Evolutionary conservation across 1,140 invertebrate species (phyloP).

Genomic region (Drosophila pseudoobscura): DNA sequence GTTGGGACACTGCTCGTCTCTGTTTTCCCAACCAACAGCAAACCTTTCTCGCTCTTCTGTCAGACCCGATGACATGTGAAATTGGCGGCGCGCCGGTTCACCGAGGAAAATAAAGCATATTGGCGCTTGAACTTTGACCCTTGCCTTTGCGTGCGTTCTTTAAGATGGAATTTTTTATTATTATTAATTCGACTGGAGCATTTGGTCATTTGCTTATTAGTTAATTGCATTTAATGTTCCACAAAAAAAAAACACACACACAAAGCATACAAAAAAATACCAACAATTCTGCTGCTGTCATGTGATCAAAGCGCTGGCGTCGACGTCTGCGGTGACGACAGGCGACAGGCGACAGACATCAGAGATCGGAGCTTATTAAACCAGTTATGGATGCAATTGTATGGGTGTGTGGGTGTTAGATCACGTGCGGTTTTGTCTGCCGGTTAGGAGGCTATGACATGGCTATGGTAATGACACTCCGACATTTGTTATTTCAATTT

Average conservation of each 20-base stretch:
- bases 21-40: too few relatives aligned
- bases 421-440: slow-evolving; percentile 64
- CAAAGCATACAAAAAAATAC: neutral
- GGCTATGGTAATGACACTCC: slow-evolving; percentile 41
- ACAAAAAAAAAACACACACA: slow-evolving; percentile 8
- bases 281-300: slow-evolving; percentile 41
- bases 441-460: slow-evolving; percentile 3
- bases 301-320: slow-evolving; percentile 49
- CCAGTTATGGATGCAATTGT: slow-evolving; percentile 62
- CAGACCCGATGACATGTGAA: slow-evolving; percentile 30
- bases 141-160: slow-evolving; percentile 45
- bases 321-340: neutral
- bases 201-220: slow-evolving; percentile 61
- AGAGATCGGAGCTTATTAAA: slow-evolving; percentile 44
- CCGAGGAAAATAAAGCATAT: slow-evolving; percentile 17
- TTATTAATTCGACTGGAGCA: slow-evolving; percentile 38
- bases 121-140: slow-evolving; percentile 67
- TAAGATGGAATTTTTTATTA: slow-evolving; percentile 40
- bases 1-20: too few relatives aligned
- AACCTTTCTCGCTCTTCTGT: slow-evolving; percentile 9
- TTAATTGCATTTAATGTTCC: slow-evolving; percentile 58
- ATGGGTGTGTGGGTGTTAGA: slow-evolving; percentile 35
- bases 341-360: neutral
- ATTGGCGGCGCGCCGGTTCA: slow-evolving; percentile 17
- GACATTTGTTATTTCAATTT: slow-evolving; percentile 50